phyloP scores from a whole-genome alignment of 1,140 invertebrate species.

The Dendroctonus ponderosae region DNA sequence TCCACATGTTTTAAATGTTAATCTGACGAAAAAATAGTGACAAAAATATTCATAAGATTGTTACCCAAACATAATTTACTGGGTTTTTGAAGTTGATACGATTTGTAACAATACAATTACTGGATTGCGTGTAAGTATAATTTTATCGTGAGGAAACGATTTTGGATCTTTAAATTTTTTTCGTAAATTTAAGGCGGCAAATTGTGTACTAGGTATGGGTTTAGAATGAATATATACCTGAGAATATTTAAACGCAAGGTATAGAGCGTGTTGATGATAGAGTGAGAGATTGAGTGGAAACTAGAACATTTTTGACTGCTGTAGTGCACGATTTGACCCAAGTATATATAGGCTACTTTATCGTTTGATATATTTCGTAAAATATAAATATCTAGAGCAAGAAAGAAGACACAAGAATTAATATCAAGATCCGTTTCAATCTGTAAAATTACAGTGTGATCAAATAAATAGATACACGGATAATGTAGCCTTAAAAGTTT shows the following conservation, averaged over 20 bases:
- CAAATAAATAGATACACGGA: constrained; percentile 16
- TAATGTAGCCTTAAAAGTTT: constrained; percentile 41
- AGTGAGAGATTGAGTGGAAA: constrained; percentile 32
- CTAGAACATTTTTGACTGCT: constrained; percentile 36
- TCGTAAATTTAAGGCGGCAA: constrained; percentile 34
- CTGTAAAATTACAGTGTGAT: constrained; percentile 3
- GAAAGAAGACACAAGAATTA: constrained; percentile 12
- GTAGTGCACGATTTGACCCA: constrained; percentile 44
- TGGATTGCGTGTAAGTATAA: no score
- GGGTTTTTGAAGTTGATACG: no score
- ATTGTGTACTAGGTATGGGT: constrained; percentile 41
- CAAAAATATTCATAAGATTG: no score
- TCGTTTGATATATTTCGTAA: constrained; percentile 21
- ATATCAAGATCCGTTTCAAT: constrained; percentile 2
- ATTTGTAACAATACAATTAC: no score
- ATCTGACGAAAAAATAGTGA: no score
- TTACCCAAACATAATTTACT: no score
- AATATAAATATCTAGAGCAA: constrained; percentile 1
- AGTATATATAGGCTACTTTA: constrained; percentile 42
- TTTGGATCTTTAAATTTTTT: constrained; percentile 29
- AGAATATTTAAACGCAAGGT: constrained; percentile 35
- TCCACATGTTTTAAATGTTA: no score
- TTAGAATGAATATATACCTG: constrained; percentile 37
- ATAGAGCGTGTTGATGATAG: constrained; percentile 40
- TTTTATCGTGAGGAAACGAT: constrained; percentile 1